Evolutionary conservation across 2,797 vertebrate genomes (phyloP).

Genomic region (Characodon lateralis): DNA sequence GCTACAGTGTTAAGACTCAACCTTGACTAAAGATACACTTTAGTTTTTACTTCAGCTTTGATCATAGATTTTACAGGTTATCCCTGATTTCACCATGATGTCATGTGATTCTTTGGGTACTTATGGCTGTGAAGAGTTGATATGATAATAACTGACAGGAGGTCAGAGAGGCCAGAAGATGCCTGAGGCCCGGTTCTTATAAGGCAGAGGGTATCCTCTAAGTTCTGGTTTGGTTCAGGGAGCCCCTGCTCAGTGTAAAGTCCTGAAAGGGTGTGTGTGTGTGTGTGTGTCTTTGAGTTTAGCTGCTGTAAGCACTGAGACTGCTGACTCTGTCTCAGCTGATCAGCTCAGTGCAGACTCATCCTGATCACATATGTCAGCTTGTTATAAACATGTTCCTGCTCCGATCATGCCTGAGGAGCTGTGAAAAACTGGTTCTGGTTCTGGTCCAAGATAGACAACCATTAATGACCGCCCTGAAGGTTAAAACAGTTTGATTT

Average conservation of each 20-base stretch:
- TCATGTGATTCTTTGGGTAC: no score
- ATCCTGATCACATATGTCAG: not conserved
- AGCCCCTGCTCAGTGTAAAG: not conserved
- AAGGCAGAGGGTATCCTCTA: not conserved
- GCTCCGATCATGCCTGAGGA: no score
- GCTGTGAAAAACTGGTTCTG: not conserved
- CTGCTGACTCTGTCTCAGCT: conserved; percentile 25
- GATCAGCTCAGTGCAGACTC: conserved; percentile 12
- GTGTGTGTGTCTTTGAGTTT: not conserved
- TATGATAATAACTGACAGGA: not conserved
- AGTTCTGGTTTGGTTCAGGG: not conserved
- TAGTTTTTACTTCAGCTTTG: not conserved
- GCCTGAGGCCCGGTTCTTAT: not conserved
- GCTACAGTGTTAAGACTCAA: no score
- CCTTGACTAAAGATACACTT: not conserved
- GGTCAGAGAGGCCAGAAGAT: not conserved
- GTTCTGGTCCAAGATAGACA: not conserved
- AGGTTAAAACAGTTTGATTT: not conserved
- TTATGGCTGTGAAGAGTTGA: not conserved
- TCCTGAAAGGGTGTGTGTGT: not conserved
- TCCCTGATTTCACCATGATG: not conserved
- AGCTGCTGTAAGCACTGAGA: conserved; percentile 27
- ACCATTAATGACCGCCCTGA: not conserved
- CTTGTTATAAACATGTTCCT: not conserved
- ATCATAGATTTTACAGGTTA: not conserved